Evolutionary conservation across 2,888 invertebrate genomes (phyloP), one percentile per base, ranked within the genome.

Genomic region (Aphodius sticticus): DNA sequence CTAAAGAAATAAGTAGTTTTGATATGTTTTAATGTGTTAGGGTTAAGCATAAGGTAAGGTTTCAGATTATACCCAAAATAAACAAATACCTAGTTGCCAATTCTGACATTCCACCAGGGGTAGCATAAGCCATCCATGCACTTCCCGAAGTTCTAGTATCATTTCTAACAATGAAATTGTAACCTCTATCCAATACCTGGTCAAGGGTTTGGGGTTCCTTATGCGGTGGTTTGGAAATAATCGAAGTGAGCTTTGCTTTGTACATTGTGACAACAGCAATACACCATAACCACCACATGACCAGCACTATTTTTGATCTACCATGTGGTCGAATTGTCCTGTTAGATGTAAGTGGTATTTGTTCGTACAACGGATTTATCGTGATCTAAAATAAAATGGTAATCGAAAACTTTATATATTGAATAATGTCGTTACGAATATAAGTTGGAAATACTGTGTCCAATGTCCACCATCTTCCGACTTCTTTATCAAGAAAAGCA

Each of bases 211-310:
- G 78, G 6, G 84, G 83, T 81, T 84, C 84, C 12, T 77, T 70
- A 71, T 83, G 81, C 1, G 83, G 82, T 14, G 83, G 83, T 74
- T 83, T 72, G 12, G 83, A 82, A 7, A 84, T 78, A 69, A 83
- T 82, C 7, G 85, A 81, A 53, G 83, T 81, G 36, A 85, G 72
- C 77, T 84, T 84, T 6, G 83, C 83, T 80, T 83, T 85, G 72
- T 85, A 85, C 1, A 84, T 80, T 2, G 82, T 82, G 69, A 78
- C 76, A 36, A 84, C 75, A 16, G 82, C 81, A n/a, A 81, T 77
- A 15, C 81, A 82, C 12, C 81, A 70, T 69, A 83, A 80, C 77
- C 84, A 82, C 78, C 83, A 81, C 69, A 82, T 35, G 6, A 76
- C 7, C n/a, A 84, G 76, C 26, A 85, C 12, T 12, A 53, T 9